These are phyloP conservation scores for Agonopterix alstromeriana DNA, from an alignment of 2,888 invertebrate species.

Conservation along the genomic window DNA sequence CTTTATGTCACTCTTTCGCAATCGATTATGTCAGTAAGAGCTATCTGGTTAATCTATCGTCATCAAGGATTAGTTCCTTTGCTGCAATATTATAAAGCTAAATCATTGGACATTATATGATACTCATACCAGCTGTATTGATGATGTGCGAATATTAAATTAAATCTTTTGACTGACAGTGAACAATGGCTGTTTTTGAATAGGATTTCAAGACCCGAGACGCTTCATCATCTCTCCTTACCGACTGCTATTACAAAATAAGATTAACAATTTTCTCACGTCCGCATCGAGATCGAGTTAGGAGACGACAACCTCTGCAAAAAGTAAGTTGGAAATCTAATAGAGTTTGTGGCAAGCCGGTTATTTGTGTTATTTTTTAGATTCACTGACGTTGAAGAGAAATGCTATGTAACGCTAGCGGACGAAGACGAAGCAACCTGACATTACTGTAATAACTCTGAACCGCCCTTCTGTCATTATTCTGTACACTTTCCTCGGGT, in stretches of 20 bases:
- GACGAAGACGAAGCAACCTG: constrained; percentile 64
- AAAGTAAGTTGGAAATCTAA: constrained; percentile 72
- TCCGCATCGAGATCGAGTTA: constrained; percentile 67
- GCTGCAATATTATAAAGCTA: no score
- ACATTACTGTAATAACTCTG: constrained; percentile 69
- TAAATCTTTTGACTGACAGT: constrained; percentile 10
- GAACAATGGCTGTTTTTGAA: constrained; percentile 27
- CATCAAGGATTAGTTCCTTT: background rate
- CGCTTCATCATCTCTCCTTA: constrained; percentile 38
- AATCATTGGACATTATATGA: no score
- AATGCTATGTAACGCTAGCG: constrained; percentile 66
- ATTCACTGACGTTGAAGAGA: constrained; percentile 54
- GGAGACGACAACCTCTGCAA: constrained; percentile 66
- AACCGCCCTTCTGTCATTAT: constrained; percentile 70
- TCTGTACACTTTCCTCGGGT: constrained; percentile 61
- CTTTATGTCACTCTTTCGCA: background rate
- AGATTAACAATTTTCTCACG: constrained; percentile 68
- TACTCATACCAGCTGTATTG: background rate
- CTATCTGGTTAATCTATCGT: no score
- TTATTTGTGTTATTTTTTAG: constrained; percentile 69
- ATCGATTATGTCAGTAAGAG: no score
- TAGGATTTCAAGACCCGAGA: constrained; percentile 38
- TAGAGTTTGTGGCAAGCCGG: constrained; percentile 70
- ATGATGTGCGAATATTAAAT: background rate
- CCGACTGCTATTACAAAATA: constrained; percentile 54